phyloP scores from a whole-genome alignment of 2,113 vertebrate genomes.

The Parus major region DNA sequence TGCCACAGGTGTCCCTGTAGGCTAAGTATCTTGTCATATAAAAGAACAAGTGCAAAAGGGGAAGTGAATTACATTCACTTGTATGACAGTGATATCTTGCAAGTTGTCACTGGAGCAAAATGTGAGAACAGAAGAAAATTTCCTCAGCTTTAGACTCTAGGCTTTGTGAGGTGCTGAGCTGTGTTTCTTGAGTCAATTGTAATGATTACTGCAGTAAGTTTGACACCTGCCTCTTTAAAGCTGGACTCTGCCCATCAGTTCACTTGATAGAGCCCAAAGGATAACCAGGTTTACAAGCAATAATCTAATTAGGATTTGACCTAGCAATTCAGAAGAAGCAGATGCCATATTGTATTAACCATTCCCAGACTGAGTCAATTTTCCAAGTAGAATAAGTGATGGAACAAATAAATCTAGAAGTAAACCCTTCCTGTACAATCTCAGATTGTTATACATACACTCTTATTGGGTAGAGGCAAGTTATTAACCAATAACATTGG shows the following conservation, averaged over 20 bases:
- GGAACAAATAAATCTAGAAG: neutral
- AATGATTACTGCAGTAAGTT: neutral
- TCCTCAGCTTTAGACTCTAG: neutral
- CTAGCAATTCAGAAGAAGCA: neutral
- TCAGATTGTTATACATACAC: neutral
- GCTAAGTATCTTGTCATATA: neutral
- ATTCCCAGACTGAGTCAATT: neutral
- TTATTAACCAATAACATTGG: neutral
- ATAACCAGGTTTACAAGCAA: neutral
- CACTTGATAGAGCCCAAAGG: neutral
- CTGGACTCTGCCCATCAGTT: neutral
- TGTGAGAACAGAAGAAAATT: neutral
- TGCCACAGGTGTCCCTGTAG: neutral
- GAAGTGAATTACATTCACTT: neutral
- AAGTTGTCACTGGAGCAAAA: neutral
- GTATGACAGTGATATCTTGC: neutral
- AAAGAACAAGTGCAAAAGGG: neutral
- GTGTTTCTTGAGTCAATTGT: neutral
- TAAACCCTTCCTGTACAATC: neutral
- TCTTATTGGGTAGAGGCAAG: neutral
- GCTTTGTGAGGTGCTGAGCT: neutral
- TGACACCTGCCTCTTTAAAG: neutral
- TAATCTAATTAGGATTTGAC: neutral
- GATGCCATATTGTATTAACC: neutral
- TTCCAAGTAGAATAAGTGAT: neutral